Base-by-base conservation (phyloP, 2,888 invertebrate species). In the Mayetiola destructor region DNA sequence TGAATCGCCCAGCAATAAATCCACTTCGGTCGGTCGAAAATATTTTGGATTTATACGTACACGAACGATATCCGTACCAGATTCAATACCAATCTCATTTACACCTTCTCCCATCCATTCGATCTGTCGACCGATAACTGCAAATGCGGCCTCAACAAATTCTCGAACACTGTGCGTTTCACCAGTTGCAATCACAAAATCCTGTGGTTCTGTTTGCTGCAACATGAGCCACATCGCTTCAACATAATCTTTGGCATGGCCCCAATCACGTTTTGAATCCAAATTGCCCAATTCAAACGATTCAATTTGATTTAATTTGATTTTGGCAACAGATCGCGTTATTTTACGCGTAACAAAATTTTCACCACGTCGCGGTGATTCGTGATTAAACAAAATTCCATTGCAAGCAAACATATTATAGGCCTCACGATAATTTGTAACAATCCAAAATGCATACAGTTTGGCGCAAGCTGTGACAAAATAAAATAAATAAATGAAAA, bases 141-240 rank as follows among this genome's bases (percentile, higher is more conserved):
- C 77, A 72, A 99, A 99, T 0, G 96, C 81, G 35, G 80, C 80
- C 72, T 93, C 93, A 0, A 99, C 93, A 75, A 99, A 99, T 73
- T 97, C 93, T 12, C 91, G 77, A 0, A 99, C 97, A 69, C 91
- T 95, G 73, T 94, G 94, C 14, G 86, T 81, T 70, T 92, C 88
- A 0, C 95, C 95, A 0, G 95, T 95, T 5, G 99, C 94, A 64
- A 99, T 92, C 5, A 99, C 97, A 76, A 86, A 97, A 75, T 99
- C 99, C 56, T 95, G 89, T 0, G 99, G 88, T 35, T 75, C 72
- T 0, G 91, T 83, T 67, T 88, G 86, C 70, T 99, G 99, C 16
- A 99, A 77, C 92, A 99, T 99, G 69, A 94, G 74, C 96, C 97
- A 99, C 99, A 99, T 99, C 1, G 96, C 99, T 86, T 94, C 89